Evolutionary conservation across 2,113 vertebrate genomes (phyloP).

Genomic region (Apodemus sylvaticus): DNA sequence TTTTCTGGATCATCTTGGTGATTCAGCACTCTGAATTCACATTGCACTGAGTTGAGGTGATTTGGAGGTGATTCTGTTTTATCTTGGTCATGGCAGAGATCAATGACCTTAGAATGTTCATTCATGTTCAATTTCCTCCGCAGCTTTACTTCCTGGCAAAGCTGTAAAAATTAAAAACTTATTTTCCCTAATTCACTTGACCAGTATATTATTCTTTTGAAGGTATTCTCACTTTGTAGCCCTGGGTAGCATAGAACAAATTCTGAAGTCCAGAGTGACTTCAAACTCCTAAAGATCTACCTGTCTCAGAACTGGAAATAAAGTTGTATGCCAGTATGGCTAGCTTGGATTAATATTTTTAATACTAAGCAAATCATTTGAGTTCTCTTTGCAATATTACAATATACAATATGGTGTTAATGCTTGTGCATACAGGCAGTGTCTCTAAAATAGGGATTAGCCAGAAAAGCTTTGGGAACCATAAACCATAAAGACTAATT

Average conservation of each 20-base stretch:
- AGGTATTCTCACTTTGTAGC: neutral
- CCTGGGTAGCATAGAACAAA: neutral
- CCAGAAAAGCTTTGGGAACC: neutral
- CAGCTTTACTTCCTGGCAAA: constrained; percentile 94
- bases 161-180: constrained; percentile 83
- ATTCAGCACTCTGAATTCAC: constrained; percentile 79
- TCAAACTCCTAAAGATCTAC: neutral
- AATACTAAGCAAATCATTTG: neutral
- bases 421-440: neutral
- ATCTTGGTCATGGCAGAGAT: constrained; percentile 75
- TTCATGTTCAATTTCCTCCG: constrained; percentile 87
- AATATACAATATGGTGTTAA: neutral
- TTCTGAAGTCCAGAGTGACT: neutral
- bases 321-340: neutral
- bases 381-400: neutral
- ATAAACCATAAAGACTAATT: neutral
- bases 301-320: neutral
- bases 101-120: constrained; percentile 74
- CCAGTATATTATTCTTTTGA: neutral
- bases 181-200: neutral
- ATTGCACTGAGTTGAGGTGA: constrained; percentile 83
- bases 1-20: constrained; percentile 80
- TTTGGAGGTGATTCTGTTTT: constrained; percentile 82
- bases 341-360: neutral
- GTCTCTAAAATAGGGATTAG: neutral